Evolutionary conservation across 2,113 vertebrate genomes (phyloP).

Genomic region (Xiphias gladius): DNA sequence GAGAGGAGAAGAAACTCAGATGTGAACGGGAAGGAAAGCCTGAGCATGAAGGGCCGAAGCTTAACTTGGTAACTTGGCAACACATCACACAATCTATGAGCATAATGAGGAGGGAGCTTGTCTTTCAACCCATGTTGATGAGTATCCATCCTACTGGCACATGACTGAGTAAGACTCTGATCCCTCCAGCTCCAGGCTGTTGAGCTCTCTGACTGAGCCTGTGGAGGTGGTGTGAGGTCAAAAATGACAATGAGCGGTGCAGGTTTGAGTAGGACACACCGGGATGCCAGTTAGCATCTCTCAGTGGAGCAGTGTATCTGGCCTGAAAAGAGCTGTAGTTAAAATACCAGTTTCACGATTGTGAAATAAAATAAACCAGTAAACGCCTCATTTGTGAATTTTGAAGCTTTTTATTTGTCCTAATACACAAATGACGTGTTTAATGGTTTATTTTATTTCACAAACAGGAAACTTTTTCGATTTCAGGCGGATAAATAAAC

Average conservation of each 20-base stretch:
- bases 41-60: not conserved
- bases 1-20: constrained; percentile 15
- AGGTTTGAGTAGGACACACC: constrained; percentile 1
- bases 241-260: not conserved
- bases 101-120: constrained; percentile 8
- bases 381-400: not conserved
- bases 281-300: not conserved
- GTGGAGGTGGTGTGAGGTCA: constrained; percentile 26
- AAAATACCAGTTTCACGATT: not conserved
- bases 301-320: not conserved
- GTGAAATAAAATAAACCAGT: not conserved
- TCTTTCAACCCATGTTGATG: constrained; percentile 15
- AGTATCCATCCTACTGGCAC: not conserved
- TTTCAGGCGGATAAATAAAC: not conserved
- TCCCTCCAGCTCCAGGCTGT: constrained; percentile 22
- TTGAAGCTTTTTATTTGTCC: no score
- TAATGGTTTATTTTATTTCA: not conserved
- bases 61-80: constrained; percentile 16
- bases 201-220: constrained; percentile 22
- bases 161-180: constrained; percentile 12
- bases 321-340: constrained; percentile 10
- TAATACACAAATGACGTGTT: not conserved
- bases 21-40: constrained; percentile 12
- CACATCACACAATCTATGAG: not conserved
- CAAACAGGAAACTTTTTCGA: not conserved